These are phyloP conservation scores for Lophius americanus DNA, from an alignment of 2,797 vertebrate species.

Conservation along the genomic window DNA sequence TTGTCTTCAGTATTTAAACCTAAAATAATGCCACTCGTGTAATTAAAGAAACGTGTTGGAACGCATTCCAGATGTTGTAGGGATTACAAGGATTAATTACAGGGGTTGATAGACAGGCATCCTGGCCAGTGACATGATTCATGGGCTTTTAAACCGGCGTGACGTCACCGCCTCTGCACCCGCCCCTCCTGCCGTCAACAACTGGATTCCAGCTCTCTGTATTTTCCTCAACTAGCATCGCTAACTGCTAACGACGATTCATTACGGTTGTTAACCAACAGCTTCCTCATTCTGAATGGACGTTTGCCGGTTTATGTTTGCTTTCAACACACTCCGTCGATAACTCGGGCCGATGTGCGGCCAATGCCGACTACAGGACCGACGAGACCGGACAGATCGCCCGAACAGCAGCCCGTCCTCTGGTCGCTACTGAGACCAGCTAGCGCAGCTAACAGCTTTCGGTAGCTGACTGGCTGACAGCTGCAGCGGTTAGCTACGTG, in stretches of 20 bases:
- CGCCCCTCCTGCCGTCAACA: slow-evolving; percentile 72
- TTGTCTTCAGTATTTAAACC: too few relatives aligned
- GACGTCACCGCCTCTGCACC: slow-evolving; percentile 36
- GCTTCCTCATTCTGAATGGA: not conserved
- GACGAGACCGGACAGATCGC: slow-evolving; percentile 49
- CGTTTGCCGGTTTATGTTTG: not conserved
- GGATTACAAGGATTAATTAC: not conserved
- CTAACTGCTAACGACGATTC: slow-evolving; percentile 54
- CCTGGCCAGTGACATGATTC: slow-evolving; percentile 35
- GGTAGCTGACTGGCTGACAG: slow-evolving; percentile 69
- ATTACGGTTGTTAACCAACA: slow-evolving; percentile 9
- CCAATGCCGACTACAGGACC: slow-evolving; percentile 26
- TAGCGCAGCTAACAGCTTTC: slow-evolving; percentile 51
- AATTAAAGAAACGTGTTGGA: too few relatives aligned
- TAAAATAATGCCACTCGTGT: too few relatives aligned
- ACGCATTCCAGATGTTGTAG: too few relatives aligned
- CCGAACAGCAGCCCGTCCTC: slow-evolving; percentile 35
- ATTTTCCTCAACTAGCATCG: slow-evolving; percentile 63
- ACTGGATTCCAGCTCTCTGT: slow-evolving; percentile 73
- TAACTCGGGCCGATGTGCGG: slow-evolving; percentile 41
- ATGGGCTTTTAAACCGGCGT: slow-evolving; percentile 30
- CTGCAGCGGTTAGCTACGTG: slow-evolving; percentile 49
- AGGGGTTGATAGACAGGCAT: not conserved
- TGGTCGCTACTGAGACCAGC: slow-evolving; percentile 59
- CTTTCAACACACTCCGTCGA: slow-evolving; percentile 18